phyloP scores from a whole-genome alignment of 2,797 vertebrate genomes.

The Glyptemys insculpta region DNA sequence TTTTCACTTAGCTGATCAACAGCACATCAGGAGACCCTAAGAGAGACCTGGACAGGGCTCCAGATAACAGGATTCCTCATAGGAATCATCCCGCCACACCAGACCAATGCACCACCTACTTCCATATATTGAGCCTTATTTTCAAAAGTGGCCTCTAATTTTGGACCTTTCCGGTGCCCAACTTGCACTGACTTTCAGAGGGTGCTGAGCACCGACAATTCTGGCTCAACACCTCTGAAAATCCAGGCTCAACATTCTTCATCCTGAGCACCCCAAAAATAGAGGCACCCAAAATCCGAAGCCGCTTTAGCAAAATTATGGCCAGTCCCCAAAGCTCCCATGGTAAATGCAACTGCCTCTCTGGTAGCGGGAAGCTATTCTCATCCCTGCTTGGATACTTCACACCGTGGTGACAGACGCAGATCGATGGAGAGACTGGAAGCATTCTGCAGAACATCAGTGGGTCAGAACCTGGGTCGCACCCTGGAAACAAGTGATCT shows the following conservation, averaged over 20 bases:
- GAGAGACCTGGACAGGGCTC: neutral
- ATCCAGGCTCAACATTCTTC: neutral
- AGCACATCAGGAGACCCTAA: neutral
- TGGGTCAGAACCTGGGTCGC: rapidly evolving
- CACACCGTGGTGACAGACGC: neutral
- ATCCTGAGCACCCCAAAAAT: neutral
- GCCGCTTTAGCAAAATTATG: neutral
- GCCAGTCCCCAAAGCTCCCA: neutral
- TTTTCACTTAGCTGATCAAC: neutral
- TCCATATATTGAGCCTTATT: neutral
- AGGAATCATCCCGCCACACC: rapidly evolving
- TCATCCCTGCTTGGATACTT: rapidly evolving
- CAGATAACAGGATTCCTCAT: rapidly evolving
- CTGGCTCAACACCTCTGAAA: rapidly evolving
- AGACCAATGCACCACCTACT: neutral
- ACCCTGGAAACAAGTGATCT: neutral
- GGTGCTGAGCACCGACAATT: neutral
- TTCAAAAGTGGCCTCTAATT: neutral
- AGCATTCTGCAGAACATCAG: neutral
- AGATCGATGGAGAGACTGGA: rapidly evolving
- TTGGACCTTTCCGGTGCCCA: neutral
- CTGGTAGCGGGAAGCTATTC: rapidly evolving
- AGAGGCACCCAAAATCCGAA: neutral
- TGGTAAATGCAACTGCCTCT: neutral
- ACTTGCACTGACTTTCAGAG: neutral